These are phyloP conservation scores for Sylvilagus floridanus DNA, from an alignment of 2,797 vertebrate genomes.

Conservation along the genomic window DNA sequence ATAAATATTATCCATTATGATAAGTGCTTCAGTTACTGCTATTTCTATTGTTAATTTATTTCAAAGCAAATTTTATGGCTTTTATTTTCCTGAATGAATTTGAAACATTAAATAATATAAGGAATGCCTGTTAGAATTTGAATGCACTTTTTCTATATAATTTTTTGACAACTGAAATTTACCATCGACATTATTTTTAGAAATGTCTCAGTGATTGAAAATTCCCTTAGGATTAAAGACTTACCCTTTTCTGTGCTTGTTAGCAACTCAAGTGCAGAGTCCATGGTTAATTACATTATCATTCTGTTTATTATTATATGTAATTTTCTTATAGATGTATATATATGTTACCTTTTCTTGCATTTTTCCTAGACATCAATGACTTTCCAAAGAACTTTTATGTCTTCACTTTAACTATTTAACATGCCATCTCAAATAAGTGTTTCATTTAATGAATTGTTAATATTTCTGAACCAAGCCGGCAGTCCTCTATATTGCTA, in stretches of 20 bases:
- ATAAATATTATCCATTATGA: constrained; percentile 32
- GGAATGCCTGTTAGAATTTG: neutral
- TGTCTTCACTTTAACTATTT: constrained; percentile 31
- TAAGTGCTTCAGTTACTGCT: neutral
- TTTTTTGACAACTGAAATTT: constrained; percentile 53
- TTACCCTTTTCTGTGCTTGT: neutral
- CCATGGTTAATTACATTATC: neutral
- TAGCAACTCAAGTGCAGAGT: neutral
- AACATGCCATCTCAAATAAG: neutral
- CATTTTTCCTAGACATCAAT: constrained; percentile 10
- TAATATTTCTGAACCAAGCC: neutral
- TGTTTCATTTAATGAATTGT: neutral
- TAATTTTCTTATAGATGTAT: constrained; percentile 4
- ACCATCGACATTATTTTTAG: constrained; percentile 6
- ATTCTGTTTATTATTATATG: neutral
- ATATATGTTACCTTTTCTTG: neutral
- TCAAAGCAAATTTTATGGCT: constrained; percentile 2
- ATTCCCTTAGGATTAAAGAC: neutral
- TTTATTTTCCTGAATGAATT: neutral
- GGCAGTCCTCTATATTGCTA: neutral
- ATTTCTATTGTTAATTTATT: constrained; percentile 22
- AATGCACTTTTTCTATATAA: constrained; percentile 6
- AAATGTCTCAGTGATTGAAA: neutral
- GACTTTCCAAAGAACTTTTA: neutral
- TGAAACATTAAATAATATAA: neutral